Evolutionary conservation across 2,797 vertebrate genomes (phyloP).

Genomic region (Betta splendens): DNA sequence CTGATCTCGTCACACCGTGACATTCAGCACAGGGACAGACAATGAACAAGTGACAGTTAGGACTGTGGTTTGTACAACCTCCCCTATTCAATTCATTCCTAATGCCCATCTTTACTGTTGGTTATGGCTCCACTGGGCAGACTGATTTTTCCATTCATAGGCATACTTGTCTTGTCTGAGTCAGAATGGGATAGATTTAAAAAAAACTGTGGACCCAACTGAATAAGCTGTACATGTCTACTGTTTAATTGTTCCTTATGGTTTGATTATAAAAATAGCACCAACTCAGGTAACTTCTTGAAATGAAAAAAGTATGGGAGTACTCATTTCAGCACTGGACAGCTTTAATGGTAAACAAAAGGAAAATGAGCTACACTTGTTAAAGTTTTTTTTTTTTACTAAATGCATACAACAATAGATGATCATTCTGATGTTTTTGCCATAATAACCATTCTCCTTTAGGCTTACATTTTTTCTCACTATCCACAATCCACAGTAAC

Average conservation of each 20-base stretch:
- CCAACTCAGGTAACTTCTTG: background rate
- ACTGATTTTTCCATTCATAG: slow-evolving; percentile 64
- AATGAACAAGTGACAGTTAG: slow-evolving; percentile 46
- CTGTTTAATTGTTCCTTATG: slow-evolving; percentile 28
- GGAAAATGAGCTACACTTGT: background rate
- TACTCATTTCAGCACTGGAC: slow-evolving; percentile 51
- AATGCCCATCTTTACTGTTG: slow-evolving; percentile 63
- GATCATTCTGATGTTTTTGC: slow-evolving; percentile 21
- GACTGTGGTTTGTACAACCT: slow-evolving; percentile 34
- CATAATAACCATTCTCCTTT: slow-evolving; percentile 27
- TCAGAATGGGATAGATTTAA: too few relatives aligned
- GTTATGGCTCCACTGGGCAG: slow-evolving; percentile 62
- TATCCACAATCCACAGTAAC: slow-evolving; percentile 68
- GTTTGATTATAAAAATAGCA: slow-evolving; percentile 24
- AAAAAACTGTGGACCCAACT: slow-evolving; percentile 33
- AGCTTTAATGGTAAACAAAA: slow-evolving; percentile 39
- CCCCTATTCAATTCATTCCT: slow-evolving; percentile 75
- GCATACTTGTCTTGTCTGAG: too few relatives aligned
- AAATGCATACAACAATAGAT: too few relatives aligned
- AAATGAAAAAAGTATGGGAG: background rate
- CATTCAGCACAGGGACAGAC: slow-evolving; percentile 33
- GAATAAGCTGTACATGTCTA: slow-evolving; percentile 28
- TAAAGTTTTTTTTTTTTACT: too few relatives aligned
- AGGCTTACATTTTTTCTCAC: slow-evolving; percentile 59
- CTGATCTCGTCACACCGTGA: slow-evolving; percentile 22